phyloP scores from a whole-genome alignment of 2,888 invertebrate genomes.

The Erebia ligea region DNA sequence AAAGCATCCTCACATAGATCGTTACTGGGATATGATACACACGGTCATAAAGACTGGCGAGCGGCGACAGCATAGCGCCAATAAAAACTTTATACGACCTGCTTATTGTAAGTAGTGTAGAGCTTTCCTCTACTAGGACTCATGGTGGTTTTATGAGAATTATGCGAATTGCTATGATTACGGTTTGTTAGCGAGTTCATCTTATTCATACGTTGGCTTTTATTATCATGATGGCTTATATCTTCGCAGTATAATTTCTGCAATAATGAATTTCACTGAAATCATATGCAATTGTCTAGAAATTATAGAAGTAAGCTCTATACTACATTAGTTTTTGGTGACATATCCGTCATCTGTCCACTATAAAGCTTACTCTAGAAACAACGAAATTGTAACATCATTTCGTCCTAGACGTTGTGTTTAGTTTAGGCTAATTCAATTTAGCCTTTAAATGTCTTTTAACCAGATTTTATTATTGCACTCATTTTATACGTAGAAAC shows the following conservation, averaged over 20 bases:
- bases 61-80: slow-evolving; percentile 39
- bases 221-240: not conserved
- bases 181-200: not conserved
- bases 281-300: not conserved
- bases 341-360: too few species aligned
- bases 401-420: too few species aligned
- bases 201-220: not conserved
- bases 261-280: too few species aligned
- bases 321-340: too few species aligned
- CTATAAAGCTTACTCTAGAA: too few species aligned
- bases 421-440: too few species aligned
- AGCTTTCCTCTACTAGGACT: slow-evolving; percentile 36
- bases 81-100: slow-evolving; percentile 47
- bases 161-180: slow-evolving; percentile 21
- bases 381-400: too few species aligned
- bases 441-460: too few species aligned
- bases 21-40: slow-evolving; percentile 46
- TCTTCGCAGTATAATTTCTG: not conserved
- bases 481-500: too few species aligned
- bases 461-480: too few species aligned
- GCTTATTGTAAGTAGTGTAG: slow-evolving; percentile 45
- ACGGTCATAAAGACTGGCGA: slow-evolving; percentile 49
- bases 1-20: slow-evolving; percentile 29
- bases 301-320: too few species aligned
- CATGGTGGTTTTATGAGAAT: slow-evolving; percentile 36